Evolutionary conservation across 1,140 invertebrate genomes (phyloP), one percentile per base, ranked within the genome.

Genomic region (Euura lappo): DNA sequence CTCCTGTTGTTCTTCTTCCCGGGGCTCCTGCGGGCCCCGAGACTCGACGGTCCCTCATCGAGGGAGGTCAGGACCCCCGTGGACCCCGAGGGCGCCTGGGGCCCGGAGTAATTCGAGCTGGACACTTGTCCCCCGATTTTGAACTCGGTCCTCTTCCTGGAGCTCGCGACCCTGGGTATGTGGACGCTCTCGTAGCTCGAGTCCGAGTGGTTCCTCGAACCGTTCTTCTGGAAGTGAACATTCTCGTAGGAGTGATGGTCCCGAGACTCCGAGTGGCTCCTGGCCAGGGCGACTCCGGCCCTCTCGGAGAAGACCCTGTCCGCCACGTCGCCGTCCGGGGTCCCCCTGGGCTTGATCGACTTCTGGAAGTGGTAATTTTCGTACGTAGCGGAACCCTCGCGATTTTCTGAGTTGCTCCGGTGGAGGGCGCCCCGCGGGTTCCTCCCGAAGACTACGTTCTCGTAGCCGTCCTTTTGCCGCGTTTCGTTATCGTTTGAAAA

Each of bases 41-140:
- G 69, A 74, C 83, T 85, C 0, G 79, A 77, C 0, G 84, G 80
- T 0, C 79, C 80, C 3, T 85, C 79, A 0, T 83, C 79, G 4
- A 79, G 69, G 47, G 66, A 73, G 67, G 74, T 77, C 3, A 60
- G 51, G 45, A 46, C 28, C 6, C 74, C 75, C 8, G 75, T 68
- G 2, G 78, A 78, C 0, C 78, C 75, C 5, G 72, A 60, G 6
- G 67, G 69, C 3, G 45, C 67, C 70, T 8, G 10, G 28, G 66
- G 4, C 11, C 66, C 42, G 4, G 77, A 70, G 42, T 85, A 83
- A 67, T 71, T 79, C 8, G 51, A n/a, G 8, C 51, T n/a, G 4
- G 70, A 81, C 44, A 85, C 84, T 51, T 83, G 79, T 51, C 82
- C 84, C 5, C 83, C 83, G 60, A 86, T 75, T 69, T 83, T 83